These are phyloP conservation scores for Vanessa cardui DNA, from an alignment of 2,888 invertebrate species.

Conservation along the genomic window DNA sequence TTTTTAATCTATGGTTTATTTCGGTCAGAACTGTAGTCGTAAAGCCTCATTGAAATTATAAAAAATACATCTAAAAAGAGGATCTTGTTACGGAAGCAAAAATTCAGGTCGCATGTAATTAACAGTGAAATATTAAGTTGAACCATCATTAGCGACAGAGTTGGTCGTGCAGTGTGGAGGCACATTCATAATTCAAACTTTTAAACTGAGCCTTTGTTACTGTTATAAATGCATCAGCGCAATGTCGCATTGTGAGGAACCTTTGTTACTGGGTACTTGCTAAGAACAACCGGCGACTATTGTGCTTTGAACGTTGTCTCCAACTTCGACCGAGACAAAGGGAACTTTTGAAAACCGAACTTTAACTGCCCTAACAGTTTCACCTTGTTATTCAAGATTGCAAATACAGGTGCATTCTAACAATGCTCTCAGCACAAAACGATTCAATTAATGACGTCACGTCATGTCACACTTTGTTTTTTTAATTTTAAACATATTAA, in stretches of 20 bases:
- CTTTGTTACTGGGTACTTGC: constrained; percentile 27
- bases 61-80: constrained; percentile 16
- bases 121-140: constrained; percentile 28
- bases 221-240: constrained; percentile 20
- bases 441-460: constrained; percentile 8
- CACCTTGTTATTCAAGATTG: constrained; percentile 17
- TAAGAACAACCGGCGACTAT: constrained; percentile 23
- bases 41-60: background rate
- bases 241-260: constrained; percentile 17
- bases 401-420: constrained; percentile 19
- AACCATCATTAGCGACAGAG: constrained; percentile 27
- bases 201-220: constrained; percentile 21
- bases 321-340: constrained; percentile 23
- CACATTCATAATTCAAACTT: constrained; percentile 30
- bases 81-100: constrained; percentile 21
- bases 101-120: constrained; percentile 32
- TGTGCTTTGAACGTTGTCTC: constrained; percentile 29
- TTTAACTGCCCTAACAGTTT: constrained; percentile 24
- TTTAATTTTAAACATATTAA: background rate
- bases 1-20: background rate
- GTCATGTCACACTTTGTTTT: too few species aligned
- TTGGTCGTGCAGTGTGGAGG: constrained; percentile 10
- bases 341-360: constrained; percentile 27
- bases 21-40: background rate
- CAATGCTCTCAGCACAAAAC: constrained; percentile 8